Conservation (phyloP, 1,140 invertebrate species). For the Agrypnia vestita region DNA sequence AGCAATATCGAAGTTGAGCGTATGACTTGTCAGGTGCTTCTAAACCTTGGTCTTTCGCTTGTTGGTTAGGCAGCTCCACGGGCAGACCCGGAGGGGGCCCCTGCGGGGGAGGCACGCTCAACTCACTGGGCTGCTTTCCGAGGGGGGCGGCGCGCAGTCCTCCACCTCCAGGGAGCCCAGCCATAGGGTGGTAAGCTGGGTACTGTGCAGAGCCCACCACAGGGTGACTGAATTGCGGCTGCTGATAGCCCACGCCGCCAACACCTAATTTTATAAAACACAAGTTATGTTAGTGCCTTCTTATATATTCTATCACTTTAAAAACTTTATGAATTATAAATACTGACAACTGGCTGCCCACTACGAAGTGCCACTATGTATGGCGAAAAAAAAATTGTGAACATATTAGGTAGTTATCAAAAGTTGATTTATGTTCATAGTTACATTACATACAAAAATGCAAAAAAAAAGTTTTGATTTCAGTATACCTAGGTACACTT, state of each 20-base stretch:
- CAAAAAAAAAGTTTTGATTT: too few species aligned
- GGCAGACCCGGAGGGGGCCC: slow-evolving; percentile 69
- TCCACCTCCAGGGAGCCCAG: slow-evolving; percentile 75
- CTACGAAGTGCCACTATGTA: too few species aligned
- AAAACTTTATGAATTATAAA: too few species aligned
- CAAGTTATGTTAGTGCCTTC: too few species aligned
- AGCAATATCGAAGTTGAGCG: slow-evolving; percentile 25
- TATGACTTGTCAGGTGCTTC: not conserved
- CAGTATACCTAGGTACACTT: too few species aligned
- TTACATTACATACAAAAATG: too few species aligned
- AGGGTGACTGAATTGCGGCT: slow-evolving; percentile 68
- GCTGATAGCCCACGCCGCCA: slow-evolving; percentile 65
- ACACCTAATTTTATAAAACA: slow-evolving; percentile 5
- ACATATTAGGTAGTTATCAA: too few species aligned
- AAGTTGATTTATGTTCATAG: too few species aligned
- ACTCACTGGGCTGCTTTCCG: slow-evolving; percentile 86
- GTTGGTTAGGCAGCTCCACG: slow-evolving; percentile 61
- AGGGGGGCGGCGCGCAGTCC: slow-evolving; percentile 68
- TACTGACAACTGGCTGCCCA: too few species aligned
- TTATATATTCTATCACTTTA: too few species aligned
- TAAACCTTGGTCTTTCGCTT: slow-evolving; percentile 79
- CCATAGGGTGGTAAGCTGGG: slow-evolving; percentile 73
- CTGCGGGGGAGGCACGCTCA: slow-evolving; percentile 70
- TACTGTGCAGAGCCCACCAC: slow-evolving; percentile 69
- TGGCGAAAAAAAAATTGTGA: too few species aligned